Evolutionary conservation across 2,888 invertebrate species (phyloP), one percentile per base, ranked within the genome.

Genomic region (Eupithecia centaureata): DNA sequence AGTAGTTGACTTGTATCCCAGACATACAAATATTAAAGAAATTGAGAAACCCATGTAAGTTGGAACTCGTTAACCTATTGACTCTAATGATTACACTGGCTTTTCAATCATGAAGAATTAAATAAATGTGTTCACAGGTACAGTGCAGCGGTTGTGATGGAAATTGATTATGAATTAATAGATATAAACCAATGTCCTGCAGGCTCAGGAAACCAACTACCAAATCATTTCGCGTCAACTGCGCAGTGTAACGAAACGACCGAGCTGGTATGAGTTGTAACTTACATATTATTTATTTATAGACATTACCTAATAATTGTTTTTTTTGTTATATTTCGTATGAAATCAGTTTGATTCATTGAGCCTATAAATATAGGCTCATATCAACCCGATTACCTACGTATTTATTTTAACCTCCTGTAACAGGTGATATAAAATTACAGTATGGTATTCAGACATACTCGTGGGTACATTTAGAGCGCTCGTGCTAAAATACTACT

Each of bases 161-260:
- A 99, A 94, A 96, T 99, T 95, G 99, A 99, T 85, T 98, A 97
- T 88, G 98, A 99, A 77, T 94, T 98, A 81, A 97, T 99, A 86
- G 99, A 99, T 83, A 98, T 99, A 87, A 99, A 99, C 92, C 99
- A 99, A 82, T 99, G 99, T 94, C 98, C 99, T 0, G 92, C 93
- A 71, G 97, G 98, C 65, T 94, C 95, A 78, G 99, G 99, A 57
- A 99, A 99, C 84, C 96, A 95, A 76, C 95, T 96, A 33, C 97
- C 97, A 0, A 99, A 99, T 92, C 94, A 95, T 83, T 99, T 98
- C 93, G 96, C 96, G 2, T 96, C 97, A 72, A 98, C 98, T 0
- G 97, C 98, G 0, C 94, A 98, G 68, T 99, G 99, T 93, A 98
- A 98, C 94, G 96, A 97, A 81, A 97, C 97, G 1, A 98, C 98